phyloP scores from a whole-genome alignment of 1,140 invertebrate species.

The Lycorma delicatula region DNA sequence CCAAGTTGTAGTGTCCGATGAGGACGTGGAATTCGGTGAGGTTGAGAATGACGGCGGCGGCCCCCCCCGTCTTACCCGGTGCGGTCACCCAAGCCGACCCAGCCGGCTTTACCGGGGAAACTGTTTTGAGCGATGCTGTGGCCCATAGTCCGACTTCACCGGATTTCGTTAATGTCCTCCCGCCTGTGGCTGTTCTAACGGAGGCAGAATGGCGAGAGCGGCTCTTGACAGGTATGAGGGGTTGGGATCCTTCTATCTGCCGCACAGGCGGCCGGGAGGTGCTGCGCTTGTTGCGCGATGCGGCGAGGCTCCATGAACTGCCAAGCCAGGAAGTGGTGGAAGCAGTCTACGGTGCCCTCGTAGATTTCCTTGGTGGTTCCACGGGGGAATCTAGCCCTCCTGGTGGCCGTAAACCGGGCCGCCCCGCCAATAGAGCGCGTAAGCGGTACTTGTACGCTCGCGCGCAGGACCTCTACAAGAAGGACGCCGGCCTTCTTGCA shows the following conservation, averaged over 20 bases:
- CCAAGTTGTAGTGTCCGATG: background rate
- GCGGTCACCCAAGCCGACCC: too few relatives aligned
- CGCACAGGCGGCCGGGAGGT: background rate
- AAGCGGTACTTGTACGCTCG: background rate
- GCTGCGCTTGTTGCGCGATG: background rate
- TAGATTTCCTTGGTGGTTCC: background rate
- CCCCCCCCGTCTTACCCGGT: background rate
- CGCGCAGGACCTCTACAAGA: slow-evolving; percentile 2
- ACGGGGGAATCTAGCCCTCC: too few relatives aligned
- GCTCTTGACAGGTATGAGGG: background rate
- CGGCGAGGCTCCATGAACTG: background rate
- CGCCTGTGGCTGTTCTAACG: background rate
- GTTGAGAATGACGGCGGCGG: background rate
- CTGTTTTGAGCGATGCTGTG: too few relatives aligned
- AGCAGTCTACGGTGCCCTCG: background rate
- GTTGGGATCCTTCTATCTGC: background rate
- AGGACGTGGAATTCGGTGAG: background rate
- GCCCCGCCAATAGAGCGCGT: background rate
- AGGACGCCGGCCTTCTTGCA: background rate
- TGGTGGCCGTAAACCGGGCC: too few relatives aligned
- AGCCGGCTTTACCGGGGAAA: too few relatives aligned
- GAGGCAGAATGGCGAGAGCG: background rate
- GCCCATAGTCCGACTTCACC: background rate
- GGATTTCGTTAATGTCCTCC: background rate
- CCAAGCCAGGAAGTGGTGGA: background rate